Base-by-base conservation (phyloP, 2,797 vertebrate species). In the Phataginus tricuspis region DNA sequence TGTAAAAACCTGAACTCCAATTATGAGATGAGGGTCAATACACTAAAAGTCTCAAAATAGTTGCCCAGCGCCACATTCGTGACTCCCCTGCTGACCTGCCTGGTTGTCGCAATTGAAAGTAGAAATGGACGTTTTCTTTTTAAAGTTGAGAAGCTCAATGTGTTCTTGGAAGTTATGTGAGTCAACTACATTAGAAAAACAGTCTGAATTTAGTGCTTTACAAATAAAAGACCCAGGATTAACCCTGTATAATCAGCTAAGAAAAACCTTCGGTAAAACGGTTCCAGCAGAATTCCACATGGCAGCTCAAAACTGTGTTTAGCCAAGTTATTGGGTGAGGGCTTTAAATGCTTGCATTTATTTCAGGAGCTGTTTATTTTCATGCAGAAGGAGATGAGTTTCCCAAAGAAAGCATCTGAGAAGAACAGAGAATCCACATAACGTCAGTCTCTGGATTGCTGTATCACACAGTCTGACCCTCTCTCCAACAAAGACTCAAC, bases 1-100 rank as follows among this genome's bases (percentile, higher is more conserved):
- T 75, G 86, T 93, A 90, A 95, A 97, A 98, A 97, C 77, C 83
- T 96, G 86, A 37, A 95, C 93, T 97, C 90, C 94, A 97, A 94
- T 97, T 96, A 98, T 89, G 63, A 91, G 15, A 97, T 79, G 37
- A 97, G 80, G 91, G 96, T 97, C 96, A 98, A 96, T 84, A 90
- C 94, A 93, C 72, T 96, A 96, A 97, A 97, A 97, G 64, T 96
- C 95, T 97, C 86, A 89, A 97, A 98, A 97, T 96, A 98, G 98
- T 97, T 75, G 82, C 82, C 88, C 61, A 34, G 71, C 59, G 92
- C 92, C 49, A 96, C 1, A 66, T 91, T 91, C 75, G 95, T 94
- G 61, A 86, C 77, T 96, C 90, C 97, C 96, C 86, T 57, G 68
- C 86, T n/a, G 72, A 77, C 88, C 80, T 78, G 84, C 91, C 91